Conservation (phyloP, 2,888 invertebrate species). For the Xylota sylvarum region DNA sequence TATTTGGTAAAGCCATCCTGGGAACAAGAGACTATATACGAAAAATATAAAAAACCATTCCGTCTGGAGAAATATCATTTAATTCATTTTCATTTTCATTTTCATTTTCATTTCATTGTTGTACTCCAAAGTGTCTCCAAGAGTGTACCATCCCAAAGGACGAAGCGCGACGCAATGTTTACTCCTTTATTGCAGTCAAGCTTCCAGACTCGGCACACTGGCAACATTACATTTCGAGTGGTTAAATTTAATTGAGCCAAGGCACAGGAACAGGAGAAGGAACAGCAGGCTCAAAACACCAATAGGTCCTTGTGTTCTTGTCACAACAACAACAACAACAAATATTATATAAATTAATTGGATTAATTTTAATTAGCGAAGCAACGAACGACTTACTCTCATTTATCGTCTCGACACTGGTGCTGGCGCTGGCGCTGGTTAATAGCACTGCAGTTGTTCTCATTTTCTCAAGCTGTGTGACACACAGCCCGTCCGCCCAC, state of each 20-base stretch:
- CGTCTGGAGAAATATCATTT: conserved; percentile 34
- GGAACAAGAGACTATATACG: not conserved
- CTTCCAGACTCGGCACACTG: conserved; percentile 9
- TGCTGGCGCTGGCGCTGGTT: conserved; percentile 13
- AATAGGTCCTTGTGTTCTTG: conserved; percentile 44
- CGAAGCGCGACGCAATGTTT: conserved; percentile 36
- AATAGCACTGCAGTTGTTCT: conserved; percentile 30
- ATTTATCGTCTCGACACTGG: conserved; percentile 16
- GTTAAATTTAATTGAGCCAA: conserved; percentile 67
- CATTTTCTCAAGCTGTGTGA: conserved; percentile 8
- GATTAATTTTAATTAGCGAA: conserved; percentile 68
- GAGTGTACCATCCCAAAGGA: conserved; percentile 8
- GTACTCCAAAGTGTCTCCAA: conserved; percentile 23
- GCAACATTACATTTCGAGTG: conserved; percentile 48
- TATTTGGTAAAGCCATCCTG: conserved; percentile 10
- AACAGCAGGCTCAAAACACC: conserved; percentile 27
- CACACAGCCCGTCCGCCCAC: not conserved
- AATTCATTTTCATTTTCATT: conserved; percentile 34
- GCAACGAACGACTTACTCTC: not conserved
- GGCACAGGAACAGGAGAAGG: not conserved
- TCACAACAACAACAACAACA: conserved; percentile 47
- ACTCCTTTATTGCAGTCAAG: conserved; percentile 52
- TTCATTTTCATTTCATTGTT: conserved; percentile 30
- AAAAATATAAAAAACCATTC: conserved; percentile 7
- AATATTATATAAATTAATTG: conserved; percentile 71